These are phyloP conservation scores for Rhagophthalmus giganteus DNA, from an alignment of 2,888 invertebrate genomes.

Conservation along the genomic window DNA sequence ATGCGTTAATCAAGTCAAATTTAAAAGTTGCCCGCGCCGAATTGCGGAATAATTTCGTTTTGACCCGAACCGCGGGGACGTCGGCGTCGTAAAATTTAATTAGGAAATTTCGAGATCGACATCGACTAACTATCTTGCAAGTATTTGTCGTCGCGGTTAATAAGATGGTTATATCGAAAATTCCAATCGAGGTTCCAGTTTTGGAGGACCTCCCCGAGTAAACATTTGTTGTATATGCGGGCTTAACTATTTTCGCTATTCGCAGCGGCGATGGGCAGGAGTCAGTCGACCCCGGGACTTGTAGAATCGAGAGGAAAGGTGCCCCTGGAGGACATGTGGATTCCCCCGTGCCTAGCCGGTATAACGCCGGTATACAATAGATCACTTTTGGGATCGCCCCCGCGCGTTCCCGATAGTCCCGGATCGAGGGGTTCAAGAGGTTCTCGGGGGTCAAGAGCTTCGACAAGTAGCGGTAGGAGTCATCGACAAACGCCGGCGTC, in stretches of 20 bases:
- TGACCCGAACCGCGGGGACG: no score
- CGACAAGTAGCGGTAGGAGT: slow-evolving; percentile 56
- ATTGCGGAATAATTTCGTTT: no score
- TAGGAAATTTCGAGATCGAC: no score
- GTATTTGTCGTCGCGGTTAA: no score
- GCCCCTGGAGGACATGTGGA: slow-evolving; percentile 84
- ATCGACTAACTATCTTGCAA: no score
- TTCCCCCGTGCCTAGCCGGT: slow-evolving; percentile 58
- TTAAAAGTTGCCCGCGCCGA: no score
- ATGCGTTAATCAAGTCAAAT: no score
- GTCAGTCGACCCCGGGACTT: slow-evolving; percentile 93
- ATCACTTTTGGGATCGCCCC: slow-evolving; percentile 51
- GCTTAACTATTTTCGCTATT: slow-evolving; percentile 31
- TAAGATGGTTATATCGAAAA: not conserved
- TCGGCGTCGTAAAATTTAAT: not conserved
- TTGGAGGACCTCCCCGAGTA: no score
- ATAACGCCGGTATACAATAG: slow-evolving; percentile 46
- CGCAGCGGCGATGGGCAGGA: slow-evolving; percentile 90
- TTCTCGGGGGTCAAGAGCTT: slow-evolving; percentile 55
- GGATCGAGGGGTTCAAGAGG: slow-evolving; percentile 51
- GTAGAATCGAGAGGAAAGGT: slow-evolving; percentile 91
- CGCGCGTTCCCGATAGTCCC: slow-evolving; percentile 58
- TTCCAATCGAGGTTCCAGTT: not conserved
- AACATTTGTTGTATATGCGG: no score
- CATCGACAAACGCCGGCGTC: slow-evolving; percentile 53